These are phyloP conservation scores for Baccha elongata DNA, from an alignment of 2,888 invertebrate species.

Conservation along the genomic window DNA sequence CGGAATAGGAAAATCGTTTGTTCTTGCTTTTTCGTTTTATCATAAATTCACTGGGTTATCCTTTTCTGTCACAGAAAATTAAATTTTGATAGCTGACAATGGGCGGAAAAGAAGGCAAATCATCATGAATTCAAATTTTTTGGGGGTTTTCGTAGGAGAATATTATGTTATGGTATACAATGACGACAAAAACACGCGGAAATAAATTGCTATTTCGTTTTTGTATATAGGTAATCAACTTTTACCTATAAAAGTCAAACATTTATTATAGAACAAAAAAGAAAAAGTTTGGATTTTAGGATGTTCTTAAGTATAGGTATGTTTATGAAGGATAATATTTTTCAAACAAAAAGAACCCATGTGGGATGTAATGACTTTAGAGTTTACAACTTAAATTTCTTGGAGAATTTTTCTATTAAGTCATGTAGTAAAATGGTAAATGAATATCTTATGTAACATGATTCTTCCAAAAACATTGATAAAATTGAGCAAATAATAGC, in stretches of 20 bases:
- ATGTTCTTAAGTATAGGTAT: neutral
- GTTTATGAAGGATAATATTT: constrained; percentile 49
- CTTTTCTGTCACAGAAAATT: constrained; percentile 59
- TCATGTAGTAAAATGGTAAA: too few relatives aligned
- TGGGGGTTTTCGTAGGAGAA: neutral
- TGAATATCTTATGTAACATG: too few relatives aligned
- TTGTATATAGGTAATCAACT: constrained; percentile 24
- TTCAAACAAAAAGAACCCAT: constrained; percentile 43
- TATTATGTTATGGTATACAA: constrained; percentile 1
- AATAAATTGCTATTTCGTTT: constrained; percentile 11
- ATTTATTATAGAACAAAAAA: constrained; percentile 15
- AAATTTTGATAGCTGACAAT: constrained; percentile 50
- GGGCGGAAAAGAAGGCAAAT: constrained; percentile 8
- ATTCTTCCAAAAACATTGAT: too few relatives aligned
- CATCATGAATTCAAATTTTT: constrained; percentile 11
- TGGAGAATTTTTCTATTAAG: too few relatives aligned
- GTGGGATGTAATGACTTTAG: constrained; percentile 39
- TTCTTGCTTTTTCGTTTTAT: neutral
- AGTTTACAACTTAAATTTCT: constrained; percentile 23
- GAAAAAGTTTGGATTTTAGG: neutral
- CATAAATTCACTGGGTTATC: constrained; percentile 32
- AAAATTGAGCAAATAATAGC: too few relatives aligned
- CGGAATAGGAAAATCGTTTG: constrained; percentile 27
- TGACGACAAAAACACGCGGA: constrained; percentile 5
- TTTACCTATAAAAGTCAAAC: constrained; percentile 54